Evolutionary conservation across 1,140 invertebrate genomes (phyloP).

Genomic region (Drosophila bocqueti): DNA sequence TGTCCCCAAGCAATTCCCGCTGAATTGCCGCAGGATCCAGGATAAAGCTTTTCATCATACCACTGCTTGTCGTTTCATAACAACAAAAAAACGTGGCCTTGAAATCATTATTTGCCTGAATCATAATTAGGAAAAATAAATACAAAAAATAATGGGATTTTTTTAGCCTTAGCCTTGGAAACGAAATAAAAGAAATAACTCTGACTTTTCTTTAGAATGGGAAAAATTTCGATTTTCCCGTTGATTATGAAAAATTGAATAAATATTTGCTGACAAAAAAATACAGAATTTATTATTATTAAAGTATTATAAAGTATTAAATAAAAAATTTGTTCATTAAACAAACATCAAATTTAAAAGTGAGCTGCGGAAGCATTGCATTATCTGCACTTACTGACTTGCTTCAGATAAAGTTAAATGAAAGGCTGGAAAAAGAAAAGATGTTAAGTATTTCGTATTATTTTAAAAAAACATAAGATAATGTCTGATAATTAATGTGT

Average conservation of each 20-base stretch:
- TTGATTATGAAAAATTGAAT: background rate
- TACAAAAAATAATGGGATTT: background rate
- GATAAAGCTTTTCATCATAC: conserved; percentile 23
- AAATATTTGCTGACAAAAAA: background rate
- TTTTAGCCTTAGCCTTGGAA: background rate
- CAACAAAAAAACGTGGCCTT: conserved; percentile 16
- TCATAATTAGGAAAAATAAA: background rate
- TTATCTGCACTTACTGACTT: background rate
- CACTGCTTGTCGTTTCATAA: conserved; percentile 15
- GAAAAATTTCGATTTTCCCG: background rate
- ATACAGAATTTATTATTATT: background rate
- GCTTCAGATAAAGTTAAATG: background rate
- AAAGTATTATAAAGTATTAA: conserved; percentile 3
- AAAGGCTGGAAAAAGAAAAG: background rate
- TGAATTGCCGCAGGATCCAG: conserved; percentile 25
- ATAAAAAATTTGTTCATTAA: background rate
- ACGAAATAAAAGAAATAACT: background rate
- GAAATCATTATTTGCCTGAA: conserved; percentile 5
- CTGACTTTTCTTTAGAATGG: background rate
- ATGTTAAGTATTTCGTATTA: background rate
- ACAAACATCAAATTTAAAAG: background rate
- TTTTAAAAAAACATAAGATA: background rate
- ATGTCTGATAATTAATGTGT: background rate
- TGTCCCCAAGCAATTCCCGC: conserved; percentile 52
- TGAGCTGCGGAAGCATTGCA: background rate